These are phyloP conservation scores for Erebia aethiops DNA, from an alignment of 2,888 invertebrate genomes.

Conservation along the genomic window DNA sequence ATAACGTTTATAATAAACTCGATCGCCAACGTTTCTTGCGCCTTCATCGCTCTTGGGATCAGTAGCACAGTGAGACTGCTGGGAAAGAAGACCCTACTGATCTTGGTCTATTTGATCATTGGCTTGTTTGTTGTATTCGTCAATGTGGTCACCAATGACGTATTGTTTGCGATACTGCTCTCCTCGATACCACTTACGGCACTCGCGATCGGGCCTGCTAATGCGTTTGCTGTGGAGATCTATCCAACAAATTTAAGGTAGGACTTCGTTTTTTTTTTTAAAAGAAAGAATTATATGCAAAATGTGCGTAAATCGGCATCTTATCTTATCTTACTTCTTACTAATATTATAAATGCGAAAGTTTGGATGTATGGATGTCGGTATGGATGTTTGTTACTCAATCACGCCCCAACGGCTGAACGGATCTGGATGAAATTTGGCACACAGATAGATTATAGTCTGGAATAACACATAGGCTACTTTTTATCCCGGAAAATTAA, in stretches of 20 bases:
- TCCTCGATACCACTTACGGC: constrained; percentile 65
- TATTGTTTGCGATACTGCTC: constrained; percentile 65
- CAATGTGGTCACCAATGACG: constrained; percentile 66
- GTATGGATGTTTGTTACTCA: no score
- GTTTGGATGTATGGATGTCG: no score
- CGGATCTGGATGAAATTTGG: no score
- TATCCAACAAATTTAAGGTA: constrained; percentile 77
- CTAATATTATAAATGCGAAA: no score
- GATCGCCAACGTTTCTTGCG: constrained; percentile 60
- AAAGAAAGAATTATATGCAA: no score
- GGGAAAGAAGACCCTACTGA: constrained; percentile 68
- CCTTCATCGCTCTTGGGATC: constrained; percentile 57
- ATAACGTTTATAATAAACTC: constrained; percentile 66
- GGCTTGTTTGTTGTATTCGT: constrained; percentile 63
- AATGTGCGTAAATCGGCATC: no score
- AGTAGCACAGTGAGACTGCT: constrained; percentile 66
- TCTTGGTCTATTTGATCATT: constrained; percentile 57
- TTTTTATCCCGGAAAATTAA: no score
- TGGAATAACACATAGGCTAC: no score
- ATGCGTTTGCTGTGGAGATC: constrained; percentile 72
- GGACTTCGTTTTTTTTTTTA: constrained; percentile 6
- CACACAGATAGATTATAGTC: no score
- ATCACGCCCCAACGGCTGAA: no score
- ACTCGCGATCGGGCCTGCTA: constrained; percentile 69
- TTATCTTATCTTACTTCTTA: no score